These are phyloP conservation scores for Ostrea edulis DNA, from an alignment of 1,140 invertebrate genomes.

Conservation along the genomic window DNA sequence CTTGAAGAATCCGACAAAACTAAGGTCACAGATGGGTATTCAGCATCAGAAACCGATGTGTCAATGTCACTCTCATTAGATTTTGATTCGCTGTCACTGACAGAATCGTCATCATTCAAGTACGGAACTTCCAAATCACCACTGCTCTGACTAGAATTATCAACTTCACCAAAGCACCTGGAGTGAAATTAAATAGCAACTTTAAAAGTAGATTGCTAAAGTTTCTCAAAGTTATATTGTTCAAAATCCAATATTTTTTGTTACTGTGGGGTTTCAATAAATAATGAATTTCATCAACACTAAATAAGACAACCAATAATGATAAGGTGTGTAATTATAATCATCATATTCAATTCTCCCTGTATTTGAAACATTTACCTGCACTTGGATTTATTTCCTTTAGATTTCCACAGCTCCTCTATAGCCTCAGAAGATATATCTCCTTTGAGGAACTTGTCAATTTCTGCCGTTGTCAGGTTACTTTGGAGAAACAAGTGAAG, in stretches of 20 bases:
- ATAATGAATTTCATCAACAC: no score
- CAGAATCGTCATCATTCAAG: neutral
- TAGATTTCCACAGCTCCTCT: slow-evolving; percentile 56
- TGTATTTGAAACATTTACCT: slow-evolving; percentile 40
- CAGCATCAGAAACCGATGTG: neutral
- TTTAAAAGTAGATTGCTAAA: no score
- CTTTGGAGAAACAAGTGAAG: slow-evolving; percentile 65
- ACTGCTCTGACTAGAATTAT: neutral
- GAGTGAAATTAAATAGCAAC: neutral
- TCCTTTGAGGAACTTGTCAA: slow-evolving; percentile 58
- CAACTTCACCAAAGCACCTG: neutral
- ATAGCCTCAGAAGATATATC: slow-evolving; percentile 52
- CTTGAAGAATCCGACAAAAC: neutral
- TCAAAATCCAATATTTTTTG: no score
- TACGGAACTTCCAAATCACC: neutral
- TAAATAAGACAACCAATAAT: no score
- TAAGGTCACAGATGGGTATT: neutral
- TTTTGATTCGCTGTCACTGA: neutral
- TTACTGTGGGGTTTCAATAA: no score
- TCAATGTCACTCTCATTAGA: slow-evolving; percentile 11
- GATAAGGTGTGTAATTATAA: no score
- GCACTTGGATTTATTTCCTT: slow-evolving; percentile 53
- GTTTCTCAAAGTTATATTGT: no score
- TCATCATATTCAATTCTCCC: no score
- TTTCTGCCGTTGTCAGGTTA: slow-evolving; percentile 52